These are phyloP conservation scores for Microplitis mediator DNA, from an alignment of 1,140 invertebrate genomes.

Conservation along the genomic window DNA sequence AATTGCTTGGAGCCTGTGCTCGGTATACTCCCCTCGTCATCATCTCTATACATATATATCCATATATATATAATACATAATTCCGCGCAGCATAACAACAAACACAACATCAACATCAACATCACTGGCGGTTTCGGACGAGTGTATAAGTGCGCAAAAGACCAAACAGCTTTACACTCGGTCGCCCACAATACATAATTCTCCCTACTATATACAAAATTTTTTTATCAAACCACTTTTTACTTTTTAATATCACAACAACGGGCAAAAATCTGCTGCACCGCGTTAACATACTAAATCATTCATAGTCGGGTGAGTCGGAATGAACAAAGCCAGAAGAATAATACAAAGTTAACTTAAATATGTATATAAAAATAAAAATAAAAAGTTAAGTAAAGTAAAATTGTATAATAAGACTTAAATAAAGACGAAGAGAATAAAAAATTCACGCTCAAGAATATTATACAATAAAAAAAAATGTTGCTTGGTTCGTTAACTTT, in stretches of 20 bases:
- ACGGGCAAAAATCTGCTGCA: neutral
- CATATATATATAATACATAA: no score
- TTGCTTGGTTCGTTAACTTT: constrained; percentile 48
- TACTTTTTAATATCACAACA: neutral
- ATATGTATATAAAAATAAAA: no score
- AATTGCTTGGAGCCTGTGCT: constrained; percentile 32
- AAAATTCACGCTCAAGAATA: constrained; percentile 32
- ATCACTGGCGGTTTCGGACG: neutral
- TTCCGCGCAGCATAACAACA: no score
- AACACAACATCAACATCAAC: no score
- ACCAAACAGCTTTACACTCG: neutral
- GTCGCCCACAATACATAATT: neutral
- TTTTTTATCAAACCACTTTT: neutral
- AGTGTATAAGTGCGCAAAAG: neutral
- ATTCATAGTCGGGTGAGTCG: neutral
- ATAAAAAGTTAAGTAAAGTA: no score
- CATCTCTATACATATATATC: no score
- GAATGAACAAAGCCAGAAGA: neutral
- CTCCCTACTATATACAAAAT: neutral
- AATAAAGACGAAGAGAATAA: neutral
- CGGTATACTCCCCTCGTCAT: neutral
- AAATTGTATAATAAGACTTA: no score
- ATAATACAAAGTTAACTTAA: no score
- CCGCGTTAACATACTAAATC: neutral
- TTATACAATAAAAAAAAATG: constrained; percentile 13